Conservation (phyloP, 2,113 vertebrate genomes). For the Pelecanoides urinatrix region DNA sequence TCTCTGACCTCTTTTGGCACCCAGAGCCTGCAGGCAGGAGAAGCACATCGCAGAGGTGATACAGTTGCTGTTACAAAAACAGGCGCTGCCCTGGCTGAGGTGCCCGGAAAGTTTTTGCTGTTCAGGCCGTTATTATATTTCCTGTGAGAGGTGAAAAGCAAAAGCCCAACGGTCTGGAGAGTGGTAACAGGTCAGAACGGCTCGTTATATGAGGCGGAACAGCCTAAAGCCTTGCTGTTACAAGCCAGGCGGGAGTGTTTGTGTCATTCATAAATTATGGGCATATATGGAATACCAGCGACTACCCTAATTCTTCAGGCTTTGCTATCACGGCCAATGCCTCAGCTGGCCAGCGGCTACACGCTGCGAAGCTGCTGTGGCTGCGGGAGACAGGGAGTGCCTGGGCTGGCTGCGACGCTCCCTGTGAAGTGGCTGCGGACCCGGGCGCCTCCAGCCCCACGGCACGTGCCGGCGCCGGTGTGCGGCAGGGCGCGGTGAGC, state of each 20-base stretch:
- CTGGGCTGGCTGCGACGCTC: not conserved
- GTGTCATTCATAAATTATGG: fast-evolving
- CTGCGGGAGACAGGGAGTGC: fast-evolving
- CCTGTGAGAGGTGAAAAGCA: not conserved
- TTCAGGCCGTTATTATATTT: not conserved
- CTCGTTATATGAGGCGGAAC: not conserved
- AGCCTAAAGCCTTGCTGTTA: not conserved
- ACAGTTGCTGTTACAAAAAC: not conserved
- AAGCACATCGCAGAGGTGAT: not conserved
- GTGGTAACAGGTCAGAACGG: fast-evolving
- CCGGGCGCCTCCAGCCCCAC: fast-evolving
- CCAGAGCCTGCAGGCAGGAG: not conserved
- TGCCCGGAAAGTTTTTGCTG: not conserved
- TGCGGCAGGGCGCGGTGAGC: fast-evolving
- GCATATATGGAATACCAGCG: not conserved
- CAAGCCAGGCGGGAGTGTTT: fast-evolving
- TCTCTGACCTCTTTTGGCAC: fast-evolving
- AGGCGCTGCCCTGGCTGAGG: not conserved
- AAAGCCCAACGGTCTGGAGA: not conserved
- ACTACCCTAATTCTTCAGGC: not conserved
- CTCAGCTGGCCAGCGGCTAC: not conserved
- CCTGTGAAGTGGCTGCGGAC: not conserved
- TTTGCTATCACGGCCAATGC: fast-evolving
- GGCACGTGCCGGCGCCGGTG: fast-evolving
- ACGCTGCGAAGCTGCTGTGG: not conserved